Percentiles rank a stretch among this genome's conserved stretches.
Evolutionary conservation across 2,113 vertebrate species (phyloP).

Genomic region (Bujurquina vittata): DNA sequence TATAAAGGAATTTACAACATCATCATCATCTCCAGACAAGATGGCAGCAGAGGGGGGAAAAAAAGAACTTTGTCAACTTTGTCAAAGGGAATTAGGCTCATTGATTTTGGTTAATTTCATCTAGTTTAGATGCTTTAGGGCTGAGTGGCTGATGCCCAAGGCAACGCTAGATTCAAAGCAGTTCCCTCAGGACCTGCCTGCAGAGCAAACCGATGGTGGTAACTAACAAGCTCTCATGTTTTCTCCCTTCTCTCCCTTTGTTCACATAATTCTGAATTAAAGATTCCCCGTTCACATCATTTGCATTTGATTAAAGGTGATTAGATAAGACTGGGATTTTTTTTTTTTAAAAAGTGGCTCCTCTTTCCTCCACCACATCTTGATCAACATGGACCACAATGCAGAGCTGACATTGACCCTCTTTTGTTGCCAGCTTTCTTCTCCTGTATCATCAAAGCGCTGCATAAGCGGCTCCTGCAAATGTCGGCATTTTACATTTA

Average conservation of each 20-base stretch:
- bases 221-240: constrained; percentile 67
- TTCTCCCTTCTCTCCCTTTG: constrained; percentile 48
- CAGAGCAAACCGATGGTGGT: constrained; percentile 45
- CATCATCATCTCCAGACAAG: background rate
- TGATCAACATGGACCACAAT: constrained; percentile 33
- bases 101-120: constrained; percentile 58
- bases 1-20: constrained; percentile 28
- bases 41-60: background rate
- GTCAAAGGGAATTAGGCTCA: constrained; percentile 55
- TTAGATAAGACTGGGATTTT: constrained; percentile 33
- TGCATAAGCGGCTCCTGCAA: background rate
- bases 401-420: constrained; percentile 12
- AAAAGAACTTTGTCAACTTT: constrained; percentile 39
- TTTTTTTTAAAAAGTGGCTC: background rate
- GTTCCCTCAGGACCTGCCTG: constrained; percentile 55
- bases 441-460: background rate
- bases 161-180: constrained; percentile 63
- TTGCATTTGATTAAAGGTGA: constrained; percentile 71
- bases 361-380: background rate
- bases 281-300: constrained; percentile 53
- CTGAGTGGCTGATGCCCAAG: constrained; percentile 50
- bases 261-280: constrained; percentile 69
- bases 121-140: constrained; percentile 29
- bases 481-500: background rate
- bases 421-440: constrained; percentile 16